A percentile compares a stretch with the other conserved stretches of the same genome.
phyloP scores from a whole-genome alignment of 2,888 invertebrate genomes.

The Cheilosia soror region DNA sequence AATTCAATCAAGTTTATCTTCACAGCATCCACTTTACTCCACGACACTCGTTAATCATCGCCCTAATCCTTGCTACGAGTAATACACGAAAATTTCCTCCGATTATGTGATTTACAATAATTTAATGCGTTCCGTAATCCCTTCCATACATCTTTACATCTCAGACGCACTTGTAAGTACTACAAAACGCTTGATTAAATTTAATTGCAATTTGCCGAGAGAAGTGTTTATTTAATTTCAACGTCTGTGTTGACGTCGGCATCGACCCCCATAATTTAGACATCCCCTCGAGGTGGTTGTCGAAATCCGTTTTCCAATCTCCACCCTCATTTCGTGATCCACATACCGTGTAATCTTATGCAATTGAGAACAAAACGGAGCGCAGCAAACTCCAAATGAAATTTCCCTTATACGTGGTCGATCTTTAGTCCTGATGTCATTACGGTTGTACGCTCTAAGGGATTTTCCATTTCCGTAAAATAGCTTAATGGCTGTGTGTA shows the following conservation, averaged over 20 bases:
- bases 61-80: background rate
- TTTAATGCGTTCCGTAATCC: slow-evolving; percentile 36
- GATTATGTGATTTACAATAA: slow-evolving; percentile 62
- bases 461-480: slow-evolving; percentile 70
- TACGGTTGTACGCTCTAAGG: slow-evolving; percentile 73
- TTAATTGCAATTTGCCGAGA: slow-evolving; percentile 67
- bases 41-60: background rate
- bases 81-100: slow-evolving; percentile 17
- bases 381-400: slow-evolving; percentile 34
- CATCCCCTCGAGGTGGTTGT: slow-evolving; percentile 55
- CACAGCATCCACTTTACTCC: background rate
- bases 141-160: slow-evolving; percentile 12
- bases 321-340: slow-evolving; percentile 33
- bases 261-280: slow-evolving; percentile 35
- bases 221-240: slow-evolving; percentile 72
- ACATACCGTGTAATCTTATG: slow-evolving; percentile 59
- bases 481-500: slow-evolving; percentile 68
- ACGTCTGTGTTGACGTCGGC: slow-evolving; percentile 24
- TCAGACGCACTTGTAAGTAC: slow-evolving; percentile 40
- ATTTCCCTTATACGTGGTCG: slow-evolving; percentile 56
- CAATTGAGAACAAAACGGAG: slow-evolving; percentile 53
- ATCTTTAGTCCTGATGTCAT: slow-evolving; percentile 71
- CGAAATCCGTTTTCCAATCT: slow-evolving; percentile 49
- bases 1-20: too few species aligned
- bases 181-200: slow-evolving; percentile 74